A percentile compares a stretch with the other conserved stretches of the same genome.
These are phyloP conservation scores for Notodonta ziczac DNA, from an alignment of 2,888 invertebrate species.

Conservation along the genomic window DNA sequence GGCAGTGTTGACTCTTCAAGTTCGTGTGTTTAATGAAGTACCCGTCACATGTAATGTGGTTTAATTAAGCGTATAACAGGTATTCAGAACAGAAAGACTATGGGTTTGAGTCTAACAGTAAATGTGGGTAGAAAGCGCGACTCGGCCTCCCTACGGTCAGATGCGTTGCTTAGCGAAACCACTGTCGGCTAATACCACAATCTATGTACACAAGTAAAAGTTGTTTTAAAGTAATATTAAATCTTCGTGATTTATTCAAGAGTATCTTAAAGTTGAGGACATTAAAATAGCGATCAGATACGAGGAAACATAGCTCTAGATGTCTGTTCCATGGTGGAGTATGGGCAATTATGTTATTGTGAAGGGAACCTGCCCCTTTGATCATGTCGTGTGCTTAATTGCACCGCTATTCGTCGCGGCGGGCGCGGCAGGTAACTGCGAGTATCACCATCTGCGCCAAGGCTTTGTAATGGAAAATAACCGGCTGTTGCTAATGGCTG, in stretches of 20 bases:
- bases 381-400: constrained; percentile 48
- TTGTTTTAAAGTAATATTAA: neutral
- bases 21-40: constrained; percentile 16
- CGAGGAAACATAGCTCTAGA: neutral
- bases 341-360: constrained; percentile 29
- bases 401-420: constrained; percentile 27
- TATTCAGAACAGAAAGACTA: constrained; percentile 36
- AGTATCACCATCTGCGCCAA: constrained; percentile 24
- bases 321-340: neutral
- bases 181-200: constrained; percentile 22
- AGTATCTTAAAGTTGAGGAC: neutral
- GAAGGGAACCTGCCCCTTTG: constrained; percentile 43
- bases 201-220: constrained; percentile 15
- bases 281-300: neutral
- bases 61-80: constrained; percentile 38
- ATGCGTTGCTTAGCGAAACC: constrained; percentile 33
- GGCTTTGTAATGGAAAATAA: constrained; percentile 39
- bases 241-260: neutral
- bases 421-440: constrained; percentile 23
- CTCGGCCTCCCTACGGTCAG: constrained; percentile 45
- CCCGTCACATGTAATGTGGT: constrained; percentile 34
- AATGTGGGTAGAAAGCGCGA: constrained; percentile 63
- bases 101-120: constrained; percentile 48
- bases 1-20: constrained; percentile 12
- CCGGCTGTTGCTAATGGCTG: constrained; percentile 55